These are phyloP conservation scores for Ophion obscuratus DNA, from an alignment of 2,888 invertebrate species.

Conservation along the genomic window DNA sequence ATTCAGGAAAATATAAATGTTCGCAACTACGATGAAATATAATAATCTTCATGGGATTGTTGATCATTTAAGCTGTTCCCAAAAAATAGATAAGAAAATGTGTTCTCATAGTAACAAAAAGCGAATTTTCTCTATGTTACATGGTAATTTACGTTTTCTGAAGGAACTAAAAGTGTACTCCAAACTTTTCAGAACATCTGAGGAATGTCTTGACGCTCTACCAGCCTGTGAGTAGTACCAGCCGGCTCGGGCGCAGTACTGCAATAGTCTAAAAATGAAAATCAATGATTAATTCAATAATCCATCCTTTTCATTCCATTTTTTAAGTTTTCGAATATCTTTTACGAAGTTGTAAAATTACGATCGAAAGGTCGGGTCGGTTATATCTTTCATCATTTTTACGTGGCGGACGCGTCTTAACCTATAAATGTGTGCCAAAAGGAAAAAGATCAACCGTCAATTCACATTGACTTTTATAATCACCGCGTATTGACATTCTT, in stretches of 20 bases:
- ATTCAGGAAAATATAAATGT: no score
- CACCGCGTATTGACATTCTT: conserved; percentile 46
- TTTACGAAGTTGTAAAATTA: not conserved
- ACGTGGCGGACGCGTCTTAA: no score
- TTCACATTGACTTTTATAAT: not conserved
- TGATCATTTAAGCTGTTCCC: no score
- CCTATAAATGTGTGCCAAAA: not conserved
- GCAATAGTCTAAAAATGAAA: conserved; percentile 88
- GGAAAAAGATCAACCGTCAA: not conserved
- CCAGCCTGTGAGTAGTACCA: conserved; percentile 91
- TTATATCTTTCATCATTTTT: not conserved
- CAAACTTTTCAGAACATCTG: conserved; percentile 91
- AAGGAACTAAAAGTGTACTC: conserved; percentile 94
- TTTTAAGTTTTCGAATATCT: not conserved
- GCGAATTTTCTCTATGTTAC: not conserved
- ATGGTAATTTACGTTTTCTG: conserved; percentile 89
- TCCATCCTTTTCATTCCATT: not conserved
- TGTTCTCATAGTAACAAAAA: no score
- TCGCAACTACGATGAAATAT: no score
- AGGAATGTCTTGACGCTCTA: conserved; percentile 85
- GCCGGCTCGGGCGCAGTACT: conserved; percentile 92
- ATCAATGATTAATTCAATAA: conserved; percentile 22
- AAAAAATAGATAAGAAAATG: no score
- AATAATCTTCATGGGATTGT: no score
- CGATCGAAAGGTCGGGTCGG: not conserved